Evolutionary conservation across 2,797 vertebrate species (phyloP).

Genomic region (Chelonia mydas): DNA sequence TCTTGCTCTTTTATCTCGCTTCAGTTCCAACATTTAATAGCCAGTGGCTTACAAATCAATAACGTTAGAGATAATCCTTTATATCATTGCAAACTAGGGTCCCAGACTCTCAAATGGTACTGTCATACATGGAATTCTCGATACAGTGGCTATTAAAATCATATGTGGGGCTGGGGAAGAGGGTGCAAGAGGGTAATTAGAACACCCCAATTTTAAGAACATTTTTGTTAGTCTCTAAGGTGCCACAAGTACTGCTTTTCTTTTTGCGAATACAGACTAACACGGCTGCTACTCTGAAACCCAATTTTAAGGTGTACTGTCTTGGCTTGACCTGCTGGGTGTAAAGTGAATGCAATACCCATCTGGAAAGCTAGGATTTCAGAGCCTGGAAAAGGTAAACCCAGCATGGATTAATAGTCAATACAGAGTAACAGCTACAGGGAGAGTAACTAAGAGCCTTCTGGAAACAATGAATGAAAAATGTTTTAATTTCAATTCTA

Average conservation of each 20-base stretch:
- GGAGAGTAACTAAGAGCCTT: not conserved
- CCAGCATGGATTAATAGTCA: not conserved
- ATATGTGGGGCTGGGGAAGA: not conserved
- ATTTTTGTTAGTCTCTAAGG: too few relatives aligned
- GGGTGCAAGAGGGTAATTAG: not conserved
- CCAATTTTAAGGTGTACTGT: not conserved
- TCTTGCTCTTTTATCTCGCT: conserved; percentile 25
- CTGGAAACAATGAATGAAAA: not conserved
- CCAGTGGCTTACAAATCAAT: not conserved
- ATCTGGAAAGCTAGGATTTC: not conserved
- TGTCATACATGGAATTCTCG: not conserved
- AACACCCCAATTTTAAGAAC: not conserved
- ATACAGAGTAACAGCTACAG: not conserved
- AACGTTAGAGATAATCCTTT: not conserved
- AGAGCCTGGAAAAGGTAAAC: not conserved
- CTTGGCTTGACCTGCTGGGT: not conserved
- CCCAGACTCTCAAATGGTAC: not conserved
- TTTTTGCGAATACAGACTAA: too few relatives aligned
- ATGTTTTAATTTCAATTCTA: not conserved
- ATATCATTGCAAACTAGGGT: not conserved
- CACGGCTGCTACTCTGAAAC: too few relatives aligned
- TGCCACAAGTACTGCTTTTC: too few relatives aligned
- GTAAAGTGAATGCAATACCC: not conserved
- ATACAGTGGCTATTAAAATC: not conserved
- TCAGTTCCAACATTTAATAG: not conserved